Base-by-base conservation (phyloP, 2,888 invertebrate species). In the Lasioglossum pauxillum region DNA sequence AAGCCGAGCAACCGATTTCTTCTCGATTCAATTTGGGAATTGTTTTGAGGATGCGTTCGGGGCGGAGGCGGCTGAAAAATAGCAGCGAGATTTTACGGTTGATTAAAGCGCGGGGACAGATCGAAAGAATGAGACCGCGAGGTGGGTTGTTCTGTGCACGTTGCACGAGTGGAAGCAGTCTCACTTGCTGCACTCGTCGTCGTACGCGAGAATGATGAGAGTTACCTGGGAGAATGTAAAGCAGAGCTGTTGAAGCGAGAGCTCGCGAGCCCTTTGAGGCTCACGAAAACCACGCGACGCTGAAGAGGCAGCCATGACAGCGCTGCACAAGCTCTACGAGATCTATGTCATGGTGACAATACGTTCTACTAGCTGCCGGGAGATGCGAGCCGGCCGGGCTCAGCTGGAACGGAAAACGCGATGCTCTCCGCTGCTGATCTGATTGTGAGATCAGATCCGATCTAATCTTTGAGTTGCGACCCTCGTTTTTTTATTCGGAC, bases 161-260 rank as follows among this genome's bases (percentile, higher is more conserved):
- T 72, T 72, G 75, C 73, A 57, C 60, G 23, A 76, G 72, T 82
- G 75, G 76, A 76, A 64, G 60, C 38, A 83, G 67, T 69, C 69
- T 12, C 14, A 31, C 44, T 35, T 74, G 35, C 5, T n/a, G 38
- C 49, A 41, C 67, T 49, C 73, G 64, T 75, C 64, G 27, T 53
- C 67, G 75, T 27, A 64, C 60, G 27, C 64, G 74, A 31, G 74
- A 64, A 64, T 73, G 60, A 53, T 49, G 38, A 53, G 49, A 53
- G 75, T 60, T 60, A 35, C 38, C n/a, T 72, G 31, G 16, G 23
- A 69, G 69, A 72, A 35, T 72, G n/a, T 38, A 31, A 44, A 81
- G 46, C 27, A 69, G 35, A 16, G 27, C 12, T 27, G 38, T 69
- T 35, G 35, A 69, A 69, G 38, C 69, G 38, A 38, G 38, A 38